Conservation (phyloP, 2,888 invertebrate genomes). For the Spodoptera picta region DNA sequence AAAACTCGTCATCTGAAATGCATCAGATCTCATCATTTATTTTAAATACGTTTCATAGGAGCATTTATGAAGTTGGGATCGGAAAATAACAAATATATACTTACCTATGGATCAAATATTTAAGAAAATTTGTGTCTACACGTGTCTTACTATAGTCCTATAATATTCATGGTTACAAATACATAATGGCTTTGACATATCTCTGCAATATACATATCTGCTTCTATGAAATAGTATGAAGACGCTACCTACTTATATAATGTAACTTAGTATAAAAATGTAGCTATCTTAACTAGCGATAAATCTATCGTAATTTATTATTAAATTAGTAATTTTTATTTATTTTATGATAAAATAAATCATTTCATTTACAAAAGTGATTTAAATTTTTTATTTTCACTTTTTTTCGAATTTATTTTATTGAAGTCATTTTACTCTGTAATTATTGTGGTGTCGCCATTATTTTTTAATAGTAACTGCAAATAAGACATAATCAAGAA, state of each 20-base stretch:
- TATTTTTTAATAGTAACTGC: conserved; percentile 4
- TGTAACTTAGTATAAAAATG: conserved; percentile 60
- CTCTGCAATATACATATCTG: conserved; percentile 81
- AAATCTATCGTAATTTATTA: conserved; percentile 59
- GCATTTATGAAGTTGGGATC: conserved; percentile 71
- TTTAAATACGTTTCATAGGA: conserved; percentile 76
- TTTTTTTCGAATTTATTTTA: conserved; percentile 35
- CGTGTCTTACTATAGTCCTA: conserved; percentile 5
- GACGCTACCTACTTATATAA: conserved; percentile 57
- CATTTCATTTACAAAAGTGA: conserved; percentile 64
- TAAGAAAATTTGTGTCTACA: conserved; percentile 1
- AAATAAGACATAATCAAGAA: conserved; percentile 11
- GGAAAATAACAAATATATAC: not conserved
- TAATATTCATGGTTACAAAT: conserved; percentile 20
- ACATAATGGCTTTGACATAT: conserved; percentile 66
- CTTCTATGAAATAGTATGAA: conserved; percentile 79
- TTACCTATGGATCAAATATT: conserved; percentile 22
- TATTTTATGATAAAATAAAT: conserved; percentile 72
- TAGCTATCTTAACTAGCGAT: conserved; percentile 58
- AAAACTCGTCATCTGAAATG: conserved; percentile 58
- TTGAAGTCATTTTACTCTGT: not conserved
- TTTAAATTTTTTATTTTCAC: conserved; percentile 65
- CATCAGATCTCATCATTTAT: conserved; percentile 69
- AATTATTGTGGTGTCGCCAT: conserved; percentile 3
- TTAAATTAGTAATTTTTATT: conserved; percentile 64